These are phyloP conservation scores for Anaspis maculata DNA, from an alignment of 2,888 invertebrate genomes.

Conservation along the genomic window DNA sequence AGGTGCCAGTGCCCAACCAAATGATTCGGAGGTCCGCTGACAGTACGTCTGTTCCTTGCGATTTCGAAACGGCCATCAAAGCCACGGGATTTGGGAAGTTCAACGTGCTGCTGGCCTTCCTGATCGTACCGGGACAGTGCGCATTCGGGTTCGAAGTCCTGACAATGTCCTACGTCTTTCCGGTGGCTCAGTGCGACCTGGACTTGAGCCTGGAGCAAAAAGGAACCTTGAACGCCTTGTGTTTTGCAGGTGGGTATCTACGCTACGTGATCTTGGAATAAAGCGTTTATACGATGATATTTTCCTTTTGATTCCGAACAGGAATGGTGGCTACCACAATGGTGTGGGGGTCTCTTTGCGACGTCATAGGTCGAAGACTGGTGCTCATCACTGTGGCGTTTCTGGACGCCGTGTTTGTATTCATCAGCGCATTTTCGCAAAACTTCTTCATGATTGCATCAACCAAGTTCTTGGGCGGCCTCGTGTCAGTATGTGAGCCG, in stretches of 20 bases:
- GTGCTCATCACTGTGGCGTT: conserved; percentile 59
- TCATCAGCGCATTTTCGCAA: conserved; percentile 54
- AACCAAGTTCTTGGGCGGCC: conserved; percentile 67
- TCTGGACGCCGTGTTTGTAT: conserved; percentile 51
- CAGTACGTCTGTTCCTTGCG: too few relatives aligned
- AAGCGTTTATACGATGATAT: too few relatives aligned
- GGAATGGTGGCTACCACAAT: conserved; percentile 69
- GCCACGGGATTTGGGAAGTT: conserved; percentile 1
- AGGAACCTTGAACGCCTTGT: conserved; percentile 59
- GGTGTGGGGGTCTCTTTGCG: conserved; percentile 67
- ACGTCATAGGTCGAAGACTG: conserved; percentile 58
- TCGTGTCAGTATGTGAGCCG: conserved; percentile 53
- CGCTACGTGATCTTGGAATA: too few relatives aligned
- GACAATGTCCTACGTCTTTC: conserved; percentile 60
- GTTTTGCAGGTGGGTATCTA: conserved; percentile 52
- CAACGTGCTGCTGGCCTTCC: conserved; percentile 53
- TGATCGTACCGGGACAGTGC: conserved; percentile 55
- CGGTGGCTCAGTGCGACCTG: conserved; percentile 64
- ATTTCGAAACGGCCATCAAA: background rate
- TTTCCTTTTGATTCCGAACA: conserved; percentile 29
- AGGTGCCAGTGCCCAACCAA: too few relatives aligned
- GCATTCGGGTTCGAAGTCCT: conserved; percentile 60
- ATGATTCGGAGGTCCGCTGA: too few relatives aligned
- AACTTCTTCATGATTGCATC: conserved; percentile 55
- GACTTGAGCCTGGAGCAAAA: conserved; percentile 56